Conservation (phyloP, 2,888 invertebrate species). For the Andrena camellia region DNA sequence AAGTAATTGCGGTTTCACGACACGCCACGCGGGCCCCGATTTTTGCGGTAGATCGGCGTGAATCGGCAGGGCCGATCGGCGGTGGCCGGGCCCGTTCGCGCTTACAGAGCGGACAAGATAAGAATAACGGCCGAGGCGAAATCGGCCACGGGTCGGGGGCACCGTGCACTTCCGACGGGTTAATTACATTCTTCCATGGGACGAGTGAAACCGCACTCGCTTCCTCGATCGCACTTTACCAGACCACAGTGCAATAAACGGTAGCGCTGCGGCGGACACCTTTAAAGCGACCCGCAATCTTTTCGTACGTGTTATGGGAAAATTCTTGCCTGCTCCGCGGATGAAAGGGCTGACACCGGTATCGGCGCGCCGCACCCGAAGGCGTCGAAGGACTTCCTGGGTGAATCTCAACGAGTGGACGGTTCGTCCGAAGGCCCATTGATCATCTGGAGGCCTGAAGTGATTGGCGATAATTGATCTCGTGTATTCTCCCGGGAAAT, state of each 20-base stretch:
- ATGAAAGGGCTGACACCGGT: neutral
- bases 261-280: conserved; percentile 74
- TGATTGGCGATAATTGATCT: too few relatives aligned
- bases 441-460: too few relatives aligned
- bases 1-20: conserved; percentile 71
- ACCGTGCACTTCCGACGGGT: conserved; percentile 72
- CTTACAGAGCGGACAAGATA: conserved; percentile 45
- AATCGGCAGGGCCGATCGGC: conserved; percentile 48
- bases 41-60: conserved; percentile 66
- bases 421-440: neutral
- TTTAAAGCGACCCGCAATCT: conserved; percentile 58
- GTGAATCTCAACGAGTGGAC: neutral
- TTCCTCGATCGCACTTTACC: conserved; percentile 79
- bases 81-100: neutral
- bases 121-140: conserved; percentile 40
- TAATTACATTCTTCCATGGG: conserved; percentile 79
- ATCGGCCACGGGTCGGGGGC: conserved; percentile 43
- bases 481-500: too few relatives aligned
- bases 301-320: conserved; percentile 46
- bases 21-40: conserved; percentile 58
- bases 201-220: conserved; percentile 79
- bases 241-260: conserved; percentile 81
- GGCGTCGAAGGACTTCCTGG: neutral
- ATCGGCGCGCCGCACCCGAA: neutral
- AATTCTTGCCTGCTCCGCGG: conserved; percentile 17